These are phyloP conservation scores for Sinocyclocheilus rhinocerous DNA, from an alignment of 2,113 vertebrate genomes.

Conservation along the genomic window DNA sequence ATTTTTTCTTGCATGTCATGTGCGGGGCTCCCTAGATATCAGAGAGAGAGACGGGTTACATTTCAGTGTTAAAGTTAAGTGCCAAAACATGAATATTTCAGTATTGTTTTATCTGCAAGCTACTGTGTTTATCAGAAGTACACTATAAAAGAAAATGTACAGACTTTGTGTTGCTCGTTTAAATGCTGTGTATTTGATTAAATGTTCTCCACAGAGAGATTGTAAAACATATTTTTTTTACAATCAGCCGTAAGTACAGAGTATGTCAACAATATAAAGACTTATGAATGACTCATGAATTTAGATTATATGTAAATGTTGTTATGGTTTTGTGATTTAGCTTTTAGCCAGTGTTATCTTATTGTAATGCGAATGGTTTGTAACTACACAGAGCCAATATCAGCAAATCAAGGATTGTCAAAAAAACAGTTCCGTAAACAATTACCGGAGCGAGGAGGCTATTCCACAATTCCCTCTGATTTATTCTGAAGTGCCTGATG, in stretches of 20 bases:
- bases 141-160: slow-evolving; percentile 57
- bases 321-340: slow-evolving; percentile 21
- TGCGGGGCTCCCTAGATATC: too few species aligned
- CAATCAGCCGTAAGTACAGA: slow-evolving; percentile 78
- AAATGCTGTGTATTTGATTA: slow-evolving; percentile 63
- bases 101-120: slow-evolving; percentile 42
- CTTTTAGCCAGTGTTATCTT: slow-evolving; percentile 44
- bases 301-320: slow-evolving; percentile 37
- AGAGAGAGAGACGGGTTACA: slow-evolving; percentile 18
- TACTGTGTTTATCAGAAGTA: slow-evolving; percentile 32
- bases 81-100: slow-evolving; percentile 53
- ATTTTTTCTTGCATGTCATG: too few species aligned
- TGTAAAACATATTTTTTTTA: slow-evolving; percentile 66
- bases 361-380: slow-evolving; percentile 3
- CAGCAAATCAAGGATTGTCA: slow-evolving; percentile 1
- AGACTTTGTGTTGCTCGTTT: slow-evolving; percentile 67
- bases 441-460: neutral
- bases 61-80: slow-evolving; percentile 31
- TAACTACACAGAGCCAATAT: neutral
- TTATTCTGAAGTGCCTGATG: slow-evolving; percentile 27
- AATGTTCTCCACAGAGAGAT: slow-evolving; percentile 60
- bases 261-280: slow-evolving; percentile 75
- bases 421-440: neutral
- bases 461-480: neutral
- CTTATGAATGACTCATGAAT: slow-evolving; percentile 62